Conservation (phyloP, 2,888 invertebrate genomes). For the Heliconius erato region DNA sequence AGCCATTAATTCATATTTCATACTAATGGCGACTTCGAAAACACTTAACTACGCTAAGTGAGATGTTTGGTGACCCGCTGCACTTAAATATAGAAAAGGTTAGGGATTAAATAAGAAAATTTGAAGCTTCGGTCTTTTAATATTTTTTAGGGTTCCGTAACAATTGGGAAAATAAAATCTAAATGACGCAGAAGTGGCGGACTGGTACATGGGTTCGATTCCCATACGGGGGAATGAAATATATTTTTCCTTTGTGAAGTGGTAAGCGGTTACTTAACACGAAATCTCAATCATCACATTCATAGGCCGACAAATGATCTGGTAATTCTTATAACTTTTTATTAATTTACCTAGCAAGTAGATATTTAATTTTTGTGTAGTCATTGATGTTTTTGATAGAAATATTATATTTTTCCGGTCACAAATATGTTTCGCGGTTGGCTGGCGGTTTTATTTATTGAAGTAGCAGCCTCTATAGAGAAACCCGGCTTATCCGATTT, state of each 20-base stretch:
- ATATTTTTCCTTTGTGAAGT: too few species aligned
- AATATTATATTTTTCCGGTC: slow-evolving; percentile 41
- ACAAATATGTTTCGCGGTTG: slow-evolving; percentile 43
- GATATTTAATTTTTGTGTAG: slow-evolving; percentile 1
- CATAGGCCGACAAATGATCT: too few species aligned
- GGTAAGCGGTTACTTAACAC: too few species aligned
- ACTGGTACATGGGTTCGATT: too few species aligned
- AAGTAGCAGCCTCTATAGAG: slow-evolving; percentile 35
- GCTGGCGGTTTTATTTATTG: slow-evolving; percentile 39
- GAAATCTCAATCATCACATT: too few species aligned
- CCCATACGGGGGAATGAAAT: too few species aligned
- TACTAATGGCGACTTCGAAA: slow-evolving; percentile 80
- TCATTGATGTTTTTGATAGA: slow-evolving; percentile 33
- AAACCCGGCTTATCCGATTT: slow-evolving; percentile 39
- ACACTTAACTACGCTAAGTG: slow-evolving; percentile 78
- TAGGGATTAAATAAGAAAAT: slow-evolving; percentile 4
- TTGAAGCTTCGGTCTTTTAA: background rate
- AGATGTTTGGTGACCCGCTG: slow-evolving; percentile 68
- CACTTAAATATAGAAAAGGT: slow-evolving; percentile 45
- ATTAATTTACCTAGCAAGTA: background rate
- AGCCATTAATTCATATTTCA: slow-evolving; percentile 83
- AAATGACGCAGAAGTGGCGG: too few species aligned
- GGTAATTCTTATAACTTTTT: background rate
- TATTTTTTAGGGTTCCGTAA: background rate
- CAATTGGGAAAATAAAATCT: background rate